phyloP scores from a whole-genome alignment of 2,113 vertebrate genomes.

The Sander lucioperca region DNA sequence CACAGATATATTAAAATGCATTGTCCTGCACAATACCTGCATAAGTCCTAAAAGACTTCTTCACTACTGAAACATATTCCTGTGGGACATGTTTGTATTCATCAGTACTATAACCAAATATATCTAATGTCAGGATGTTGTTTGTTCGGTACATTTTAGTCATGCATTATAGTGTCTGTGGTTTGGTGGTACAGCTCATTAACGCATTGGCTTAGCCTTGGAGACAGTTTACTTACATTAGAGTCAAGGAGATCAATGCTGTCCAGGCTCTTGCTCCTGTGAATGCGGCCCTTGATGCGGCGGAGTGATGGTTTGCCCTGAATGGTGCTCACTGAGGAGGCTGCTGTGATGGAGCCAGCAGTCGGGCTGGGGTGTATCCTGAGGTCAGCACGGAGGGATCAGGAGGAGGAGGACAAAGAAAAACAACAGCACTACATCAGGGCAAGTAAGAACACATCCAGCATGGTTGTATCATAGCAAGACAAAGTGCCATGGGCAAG shows the following conservation, averaged over 20 bases:
- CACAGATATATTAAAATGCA: not conserved
- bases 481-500: conserved; percentile 41
- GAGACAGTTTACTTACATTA: conserved; percentile 88
- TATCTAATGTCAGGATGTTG: not conserved
- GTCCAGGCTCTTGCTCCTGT: conserved; percentile 96
- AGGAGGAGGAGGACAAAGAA: conserved; percentile 36
- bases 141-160: conserved; percentile 1
- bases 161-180: conserved; percentile 1
- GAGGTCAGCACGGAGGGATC: conserved; percentile 42
- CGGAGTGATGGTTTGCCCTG: conserved; percentile 96
- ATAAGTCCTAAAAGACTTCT: not conserved
- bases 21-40: not conserved
- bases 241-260: conserved; percentile 96
- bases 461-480: conserved; percentile 41
- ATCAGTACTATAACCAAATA: not conserved
- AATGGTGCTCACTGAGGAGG: conserved; percentile 88
- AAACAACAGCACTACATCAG: conserved; percentile 53
- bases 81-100: not conserved
- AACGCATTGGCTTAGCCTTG: conserved; percentile 25
- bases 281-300: conserved; percentile 96
- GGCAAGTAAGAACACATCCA: conserved; percentile 11
- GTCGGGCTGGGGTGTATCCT: conserved; percentile 95
- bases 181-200: conserved; percentile 4
- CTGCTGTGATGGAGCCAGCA: conserved; percentile 89
- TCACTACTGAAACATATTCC: not conserved